Base-by-base conservation (phyloP, 2,113 vertebrate genomes). In the Athene noctua region DNA sequence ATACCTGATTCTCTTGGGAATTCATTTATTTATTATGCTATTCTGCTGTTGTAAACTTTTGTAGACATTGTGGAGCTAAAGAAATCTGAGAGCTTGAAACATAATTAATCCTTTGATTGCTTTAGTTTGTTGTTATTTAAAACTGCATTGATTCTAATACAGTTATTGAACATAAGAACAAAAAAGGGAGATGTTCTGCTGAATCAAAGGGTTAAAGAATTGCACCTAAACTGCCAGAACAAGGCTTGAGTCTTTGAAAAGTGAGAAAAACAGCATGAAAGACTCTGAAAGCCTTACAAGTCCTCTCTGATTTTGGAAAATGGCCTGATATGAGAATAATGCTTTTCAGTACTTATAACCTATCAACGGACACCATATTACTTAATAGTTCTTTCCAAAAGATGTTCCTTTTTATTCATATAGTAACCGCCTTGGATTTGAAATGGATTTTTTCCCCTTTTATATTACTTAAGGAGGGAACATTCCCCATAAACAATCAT, bases 401-500 rank as follows among this genome's bases (percentile, higher is more conserved):
- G 47, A 42, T 71, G 38, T 88, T 94, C 32, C 30, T 80, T 87
- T 82, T 93, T 92, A 94, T 94, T 54, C 25, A 46, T 68, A 36
- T 34, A 75, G 36, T 63, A 94, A 93, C 26, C 83, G 62, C 32
- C 25, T 91, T 75, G 71, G 59, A 83, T 93, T 73, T 93, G 51
- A 93, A 96, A 92, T 86, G 47, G 29, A 79, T 68, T 49, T 95
- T 80, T 72, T 5, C 26, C 52, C 34, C 44, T 88, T 63, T 81
- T 55, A 40, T 85, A 88, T 81, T 86, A 91, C 67, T 94, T 83
- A 85, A 88, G 63, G 68, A 96, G 91, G 51, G 42, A 49, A 87
- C 49, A 81, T n/a, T 68, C 58, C 55, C 68, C 70, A 91, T 91
- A 97, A 95, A 97, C 83, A 97, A 95, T 86, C 81, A 80, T 46